phyloP scores from a whole-genome alignment of 2,797 vertebrate genomes.

The Odontamblyopus lacepedii region DNA sequence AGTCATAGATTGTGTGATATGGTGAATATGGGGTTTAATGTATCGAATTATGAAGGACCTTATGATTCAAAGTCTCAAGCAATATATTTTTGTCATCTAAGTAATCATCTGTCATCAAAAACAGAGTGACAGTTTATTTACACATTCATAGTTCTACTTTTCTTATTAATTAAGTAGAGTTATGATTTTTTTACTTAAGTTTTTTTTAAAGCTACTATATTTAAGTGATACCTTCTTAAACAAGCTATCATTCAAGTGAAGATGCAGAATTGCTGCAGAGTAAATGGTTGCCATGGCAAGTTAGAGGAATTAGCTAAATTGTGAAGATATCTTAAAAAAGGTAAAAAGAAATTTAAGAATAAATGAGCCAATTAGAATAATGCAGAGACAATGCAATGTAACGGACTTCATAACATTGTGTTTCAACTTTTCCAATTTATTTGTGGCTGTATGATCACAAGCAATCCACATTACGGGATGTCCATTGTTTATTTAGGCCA shows the following conservation, averaged over 20 bases:
- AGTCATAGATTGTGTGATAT: no score
- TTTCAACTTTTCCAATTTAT: neutral
- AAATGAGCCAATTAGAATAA: neutral
- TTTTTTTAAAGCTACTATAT: no score
- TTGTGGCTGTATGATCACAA: neutral
- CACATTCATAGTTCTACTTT: neutral
- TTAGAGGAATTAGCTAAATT: neutral
- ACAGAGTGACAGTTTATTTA: neutral
- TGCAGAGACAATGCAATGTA: neutral
- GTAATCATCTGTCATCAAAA: neutral
- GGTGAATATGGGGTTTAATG: no score
- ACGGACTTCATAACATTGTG: neutral
- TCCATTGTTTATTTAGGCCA: neutral
- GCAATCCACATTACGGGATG: neutral
- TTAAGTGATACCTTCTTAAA: neutral
- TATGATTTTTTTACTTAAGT: no score
- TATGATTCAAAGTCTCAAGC: no score
- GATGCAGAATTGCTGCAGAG: neutral
- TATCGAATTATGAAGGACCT: no score
- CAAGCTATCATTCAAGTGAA: neutral
- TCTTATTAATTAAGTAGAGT: no score
- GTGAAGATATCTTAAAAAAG: neutral
- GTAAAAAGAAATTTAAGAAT: neutral
- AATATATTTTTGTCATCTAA: neutral
- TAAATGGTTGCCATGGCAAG: neutral